phyloP scores from a whole-genome alignment of 2,797 vertebrate genomes.

The Phoeniculus purpureus region DNA sequence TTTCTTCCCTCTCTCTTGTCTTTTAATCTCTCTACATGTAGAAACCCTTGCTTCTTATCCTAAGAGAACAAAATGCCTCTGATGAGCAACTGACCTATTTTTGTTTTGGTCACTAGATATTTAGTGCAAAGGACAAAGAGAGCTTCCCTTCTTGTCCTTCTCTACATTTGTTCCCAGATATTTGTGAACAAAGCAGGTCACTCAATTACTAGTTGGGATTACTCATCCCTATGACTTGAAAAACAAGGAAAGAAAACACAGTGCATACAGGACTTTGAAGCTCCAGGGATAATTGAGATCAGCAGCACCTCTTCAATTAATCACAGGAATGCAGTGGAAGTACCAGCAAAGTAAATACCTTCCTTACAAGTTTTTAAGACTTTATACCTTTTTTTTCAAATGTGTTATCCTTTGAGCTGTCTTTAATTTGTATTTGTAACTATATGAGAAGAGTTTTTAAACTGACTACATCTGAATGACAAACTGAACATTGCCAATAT shows the following conservation, averaged over 20 bases:
- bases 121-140: background rate
- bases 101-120: background rate
- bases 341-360: background rate
- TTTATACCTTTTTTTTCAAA: background rate
- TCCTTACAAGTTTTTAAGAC: background rate
- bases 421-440: background rate
- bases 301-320: conserved; percentile 53
- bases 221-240: conserved; percentile 55
- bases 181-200: conserved; percentile 65
- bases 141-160: conserved; percentile 2
- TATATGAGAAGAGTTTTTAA: background rate
- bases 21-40: background rate
- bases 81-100: background rate
- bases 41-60: background rate
- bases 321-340: conserved; percentile 14
- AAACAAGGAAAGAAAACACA: conserved; percentile 64
- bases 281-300: conserved; percentile 56
- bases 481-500: background rate
- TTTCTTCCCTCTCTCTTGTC: background rate
- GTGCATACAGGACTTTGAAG: conserved; percentile 54
- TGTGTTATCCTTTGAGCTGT: background rate
- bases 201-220: conserved; percentile 34
- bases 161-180: background rate
- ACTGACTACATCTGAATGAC: background rate
- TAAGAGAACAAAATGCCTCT: background rate